Percentiles rank a stretch among this genome's conserved stretches.
Conservation (phyloP, 2,113 vertebrate genomes). For the Spea multiplicata region DNA sequence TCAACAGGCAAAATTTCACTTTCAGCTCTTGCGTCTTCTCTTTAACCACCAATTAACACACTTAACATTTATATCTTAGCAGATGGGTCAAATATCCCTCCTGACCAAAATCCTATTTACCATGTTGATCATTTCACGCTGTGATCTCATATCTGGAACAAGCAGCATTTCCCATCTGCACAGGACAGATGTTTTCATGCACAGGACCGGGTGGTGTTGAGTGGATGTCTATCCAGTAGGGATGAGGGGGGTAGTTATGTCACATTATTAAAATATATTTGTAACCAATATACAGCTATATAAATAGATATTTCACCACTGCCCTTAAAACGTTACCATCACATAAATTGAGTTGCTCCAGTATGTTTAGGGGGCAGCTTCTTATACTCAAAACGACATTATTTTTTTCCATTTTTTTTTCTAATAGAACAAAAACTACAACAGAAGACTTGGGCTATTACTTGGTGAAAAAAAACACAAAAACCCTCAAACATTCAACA, state of each 20-base stretch:
- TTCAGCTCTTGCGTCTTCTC: slow-evolving; percentile 44
- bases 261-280: slow-evolving; percentile 66
- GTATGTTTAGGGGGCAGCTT: neutral
- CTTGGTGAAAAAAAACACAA: no score
- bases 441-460: no score
- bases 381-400: neutral
- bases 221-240: slow-evolving; percentile 35
- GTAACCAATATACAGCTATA: slow-evolving; percentile 21
- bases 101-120: slow-evolving; percentile 75
- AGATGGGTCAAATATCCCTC: slow-evolving; percentile 71
- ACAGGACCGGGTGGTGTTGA: slow-evolving; percentile 52
- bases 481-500: no score
- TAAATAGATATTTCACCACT: neutral
- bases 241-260: slow-evolving; percentile 68
- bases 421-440: no score
- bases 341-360: neutral
- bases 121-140: slow-evolving; percentile 70
- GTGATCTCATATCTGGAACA: slow-evolving; percentile 81
- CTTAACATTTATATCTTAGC: slow-evolving; percentile 62
- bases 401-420: no score
- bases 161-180: slow-evolving; percentile 72
- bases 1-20: slow-evolving; percentile 15
- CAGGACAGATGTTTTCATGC: slow-evolving; percentile 74
- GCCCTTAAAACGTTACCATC: neutral
- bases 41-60: slow-evolving; percentile 55